phyloP scores from a whole-genome alignment of 2,113 vertebrate genomes.

The Melanerpes aurifrons region DNA sequence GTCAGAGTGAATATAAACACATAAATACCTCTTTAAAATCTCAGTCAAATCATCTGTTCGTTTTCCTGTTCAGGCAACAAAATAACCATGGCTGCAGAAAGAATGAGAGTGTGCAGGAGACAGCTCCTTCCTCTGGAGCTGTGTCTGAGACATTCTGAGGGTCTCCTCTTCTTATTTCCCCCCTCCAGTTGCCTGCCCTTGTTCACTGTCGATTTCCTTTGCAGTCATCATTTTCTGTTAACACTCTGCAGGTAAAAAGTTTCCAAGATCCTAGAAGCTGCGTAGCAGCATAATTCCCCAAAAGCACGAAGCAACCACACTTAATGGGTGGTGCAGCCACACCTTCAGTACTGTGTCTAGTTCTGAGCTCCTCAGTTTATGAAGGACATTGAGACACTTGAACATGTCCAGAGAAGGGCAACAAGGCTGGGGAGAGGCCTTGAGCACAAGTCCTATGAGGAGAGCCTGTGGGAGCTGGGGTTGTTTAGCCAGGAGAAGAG shows the following conservation, averaged over 20 bases:
- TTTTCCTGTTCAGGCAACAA: not conserved
- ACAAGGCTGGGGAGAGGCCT: too few relatives aligned
- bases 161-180: not conserved
- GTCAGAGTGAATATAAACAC: constrained; percentile 35
- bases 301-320: accelerated
- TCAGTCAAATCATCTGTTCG: not conserved
- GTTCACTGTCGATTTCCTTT: not conserved
- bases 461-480: too few relatives aligned
- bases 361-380: too few relatives aligned
- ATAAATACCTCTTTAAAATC: constrained; percentile 35
- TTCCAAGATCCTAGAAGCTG: not conserved
- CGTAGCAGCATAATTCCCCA: not conserved
- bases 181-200: not conserved
- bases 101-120: too few relatives aligned
- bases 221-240: not conserved
- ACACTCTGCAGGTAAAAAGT: not conserved
- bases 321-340: not conserved
- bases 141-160: not conserved
- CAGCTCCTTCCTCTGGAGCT: not conserved
- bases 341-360: too few relatives aligned
- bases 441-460: too few relatives aligned
- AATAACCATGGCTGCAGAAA: not conserved
- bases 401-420: too few relatives aligned
- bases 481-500: too few relatives aligned
- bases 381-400: too few relatives aligned